Conservation (phyloP, 2,888 invertebrate species). For the Carabus problematicus region DNA sequence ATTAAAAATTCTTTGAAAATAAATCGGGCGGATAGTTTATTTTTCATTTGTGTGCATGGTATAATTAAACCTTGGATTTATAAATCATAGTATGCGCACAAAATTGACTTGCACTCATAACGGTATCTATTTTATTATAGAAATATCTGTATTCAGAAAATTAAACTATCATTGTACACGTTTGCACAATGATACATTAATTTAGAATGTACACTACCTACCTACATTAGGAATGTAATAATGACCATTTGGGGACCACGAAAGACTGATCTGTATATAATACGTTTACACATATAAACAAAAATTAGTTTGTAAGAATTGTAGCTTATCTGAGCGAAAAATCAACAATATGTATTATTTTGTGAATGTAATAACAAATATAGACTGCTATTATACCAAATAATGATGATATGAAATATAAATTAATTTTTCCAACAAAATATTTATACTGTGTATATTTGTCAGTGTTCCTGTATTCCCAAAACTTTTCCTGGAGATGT, state of each 20-base stretch:
- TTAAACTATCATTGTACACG: not conserved
- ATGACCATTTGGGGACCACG: slow-evolving; percentile 11
- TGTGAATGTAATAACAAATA: slow-evolving; percentile 27
- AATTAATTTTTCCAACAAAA: slow-evolving; percentile 40
- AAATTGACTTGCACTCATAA: too few relatives aligned
- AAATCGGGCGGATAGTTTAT: too few relatives aligned
- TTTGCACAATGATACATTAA: not conserved
- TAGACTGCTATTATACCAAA: slow-evolving; percentile 38
- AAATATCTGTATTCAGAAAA: not conserved
- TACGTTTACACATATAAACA: slow-evolving; percentile 4
- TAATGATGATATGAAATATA: slow-evolving; percentile 47
- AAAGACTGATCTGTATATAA: slow-evolving; percentile 13
- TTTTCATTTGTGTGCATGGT: too few relatives aligned
- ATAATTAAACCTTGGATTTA: slow-evolving; percentile 14
- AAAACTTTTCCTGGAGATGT: not conserved
- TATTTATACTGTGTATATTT: slow-evolving; percentile 14
- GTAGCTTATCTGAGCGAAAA: slow-evolving; percentile 45
- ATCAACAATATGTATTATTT: slow-evolving; percentile 45
- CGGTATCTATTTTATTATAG: slow-evolving; percentile 11
- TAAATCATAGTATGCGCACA: too few relatives aligned
- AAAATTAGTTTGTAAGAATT: not conserved
- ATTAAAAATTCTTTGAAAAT: slow-evolving; percentile 28
- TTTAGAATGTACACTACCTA: not conserved
- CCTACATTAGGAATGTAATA: slow-evolving; percentile 10
- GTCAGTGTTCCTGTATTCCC: slow-evolving; percentile 28